Percentiles rank a stretch among this genome's conserved stretches.
Conservation (phyloP, 2,113 vertebrate genomes). For the Phoxinus phoxinus region DNA sequence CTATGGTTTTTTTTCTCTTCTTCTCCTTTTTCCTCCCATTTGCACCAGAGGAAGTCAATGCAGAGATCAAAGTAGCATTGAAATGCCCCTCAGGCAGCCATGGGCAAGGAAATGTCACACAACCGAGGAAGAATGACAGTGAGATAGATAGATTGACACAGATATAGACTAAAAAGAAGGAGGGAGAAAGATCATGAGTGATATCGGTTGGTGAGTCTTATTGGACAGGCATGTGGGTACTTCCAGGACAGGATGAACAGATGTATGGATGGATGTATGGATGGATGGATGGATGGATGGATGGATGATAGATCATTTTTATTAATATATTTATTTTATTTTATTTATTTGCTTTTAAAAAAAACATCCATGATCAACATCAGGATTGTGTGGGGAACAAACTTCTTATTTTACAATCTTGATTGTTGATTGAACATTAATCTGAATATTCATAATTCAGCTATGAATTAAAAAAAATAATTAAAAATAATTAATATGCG, state of each 20-base stretch:
- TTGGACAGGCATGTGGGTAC: neutral
- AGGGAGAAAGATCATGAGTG: neutral
- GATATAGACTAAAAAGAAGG: neutral
- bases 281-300: no score
- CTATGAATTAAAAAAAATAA: no score
- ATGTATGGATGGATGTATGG: no score
- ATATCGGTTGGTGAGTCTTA: neutral
- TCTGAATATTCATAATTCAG: no score
- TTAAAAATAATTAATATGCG: no score
- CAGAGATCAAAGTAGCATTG: constrained; percentile 61
- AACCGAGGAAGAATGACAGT: constrained; percentile 29
- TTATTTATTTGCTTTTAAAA: no score
- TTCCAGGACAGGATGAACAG: neutral
- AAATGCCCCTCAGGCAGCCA: constrained; percentile 53
- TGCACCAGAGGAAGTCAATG: constrained; percentile 25
- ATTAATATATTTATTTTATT: no score
- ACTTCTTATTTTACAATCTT: no score
- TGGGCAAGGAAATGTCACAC: constrained; percentile 47
- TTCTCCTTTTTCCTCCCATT: constrained; percentile 12
- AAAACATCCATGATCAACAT: no score
- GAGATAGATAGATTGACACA: neutral
- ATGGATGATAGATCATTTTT: no score
- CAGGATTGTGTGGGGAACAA: no score
- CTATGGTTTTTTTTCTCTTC: neutral
- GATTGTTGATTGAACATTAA: no score